Base-by-base conservation (phyloP, 30 jellyfish, hydroid and myxozoan species). In the Pseudorhiza aurosa region DNA sequence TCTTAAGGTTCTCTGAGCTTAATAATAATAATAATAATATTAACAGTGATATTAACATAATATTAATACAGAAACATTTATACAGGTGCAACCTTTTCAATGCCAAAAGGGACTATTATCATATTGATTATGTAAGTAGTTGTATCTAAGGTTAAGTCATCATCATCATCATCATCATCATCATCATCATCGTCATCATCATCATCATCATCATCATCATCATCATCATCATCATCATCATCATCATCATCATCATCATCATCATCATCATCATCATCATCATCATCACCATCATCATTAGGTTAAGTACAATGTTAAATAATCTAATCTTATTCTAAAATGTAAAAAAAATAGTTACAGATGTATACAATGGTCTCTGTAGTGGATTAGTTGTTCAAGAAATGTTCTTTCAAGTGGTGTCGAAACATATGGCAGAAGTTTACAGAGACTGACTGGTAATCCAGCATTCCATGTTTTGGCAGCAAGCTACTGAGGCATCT, bases 171-270 rank as follows among this genome's bases (percentile, higher is more conserved):
- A n/a, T n/a, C n/a, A n/a, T 10, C 8, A 55, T 55, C 31, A 55
- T 55, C 31, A 55, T 55, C 31, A 55, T 55, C 31, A 55, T 55
- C 31, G 19, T 55, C 31, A 55, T 55, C 31, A 55, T 55, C 31
- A 55, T 55, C 31, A 55, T 55, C 31, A 55, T 55, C 31, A 55
- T 55, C 31, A 55, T 55, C 31, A 55, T 55, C 31, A 55, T 55
- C 31, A 55, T 55, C 31, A 55, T 55, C 31, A 55, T 55, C 31
- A 55, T 55, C 31, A 55, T 55, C 31, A 55, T 55, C 31, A 55
- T 55, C 31, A 55, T 55, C 31, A 55, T 55, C 31, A 55, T 55
- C 31, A 55, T 55, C 31, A 55, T 55, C 31, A 55, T 55, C 31
- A 55, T 55, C 31, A 55, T 55, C 31, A 55, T 55, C 31, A 55